These are phyloP conservation scores for Alouatta palliata DNA, from an alignment of 2,113 vertebrate genomes.

Conservation along the genomic window DNA sequence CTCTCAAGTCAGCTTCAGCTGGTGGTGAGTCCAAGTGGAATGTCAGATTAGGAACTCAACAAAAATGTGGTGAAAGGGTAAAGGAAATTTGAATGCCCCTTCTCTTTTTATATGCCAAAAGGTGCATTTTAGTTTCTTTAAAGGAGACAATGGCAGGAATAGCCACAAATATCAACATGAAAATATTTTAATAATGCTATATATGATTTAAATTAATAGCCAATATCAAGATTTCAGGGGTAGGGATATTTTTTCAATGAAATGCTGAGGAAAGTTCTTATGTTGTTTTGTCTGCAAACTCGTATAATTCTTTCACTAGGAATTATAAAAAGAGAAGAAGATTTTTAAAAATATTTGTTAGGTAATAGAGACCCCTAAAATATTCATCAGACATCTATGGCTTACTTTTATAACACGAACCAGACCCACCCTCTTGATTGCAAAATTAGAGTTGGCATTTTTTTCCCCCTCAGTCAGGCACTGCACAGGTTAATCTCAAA, in stretches of 20 bases:
- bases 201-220: conserved; percentile 43
- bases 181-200: conserved; percentile 56
- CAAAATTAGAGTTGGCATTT: neutral
- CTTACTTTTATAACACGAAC: conserved; percentile 41
- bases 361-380: conserved; percentile 30
- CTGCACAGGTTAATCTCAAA: conserved; percentile 16
- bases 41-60: neutral
- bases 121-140: neutral
- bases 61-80: neutral
- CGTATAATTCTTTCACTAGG: conserved; percentile 49
- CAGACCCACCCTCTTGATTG: neutral
- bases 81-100: neutral
- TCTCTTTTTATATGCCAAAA: neutral
- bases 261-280: neutral
- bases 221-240: conserved; percentile 17
- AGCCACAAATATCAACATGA: conserved; percentile 16
- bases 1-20: neutral
- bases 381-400: neutral
- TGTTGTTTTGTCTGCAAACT: neutral
- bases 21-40: neutral
- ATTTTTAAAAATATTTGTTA: conserved; percentile 18
- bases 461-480: neutral
- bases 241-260: conserved; percentile 45
- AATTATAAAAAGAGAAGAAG: conserved; percentile 41
- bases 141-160: neutral